Evolutionary conservation across 2,888 invertebrate species (phyloP).

Genomic region (Pteria penguin): DNA sequence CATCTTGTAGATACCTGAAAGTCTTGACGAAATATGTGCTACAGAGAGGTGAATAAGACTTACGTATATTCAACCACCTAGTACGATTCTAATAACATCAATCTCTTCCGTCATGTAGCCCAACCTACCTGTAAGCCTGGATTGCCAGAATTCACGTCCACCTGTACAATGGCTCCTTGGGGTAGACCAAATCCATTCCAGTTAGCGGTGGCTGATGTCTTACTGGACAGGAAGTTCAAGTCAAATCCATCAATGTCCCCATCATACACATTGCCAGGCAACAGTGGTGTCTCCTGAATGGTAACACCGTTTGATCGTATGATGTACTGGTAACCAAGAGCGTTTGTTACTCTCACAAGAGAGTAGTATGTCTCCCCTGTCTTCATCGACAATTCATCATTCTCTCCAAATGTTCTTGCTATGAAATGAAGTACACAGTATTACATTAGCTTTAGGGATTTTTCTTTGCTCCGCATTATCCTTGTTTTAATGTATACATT

Average conservation of each 20-base stretch:
- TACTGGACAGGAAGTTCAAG: slow-evolving; percentile 55
- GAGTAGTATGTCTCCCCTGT: slow-evolving; percentile 63
- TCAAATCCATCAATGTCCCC: slow-evolving; percentile 61
- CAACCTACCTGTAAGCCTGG: slow-evolving; percentile 6
- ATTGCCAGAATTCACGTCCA: slow-evolving; percentile 47
- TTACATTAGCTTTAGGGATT: too few relatives aligned
- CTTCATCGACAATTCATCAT: slow-evolving; percentile 59
- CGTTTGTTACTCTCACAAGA: slow-evolving; percentile 61
- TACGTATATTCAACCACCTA: too few relatives aligned
- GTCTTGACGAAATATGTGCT: too few relatives aligned
- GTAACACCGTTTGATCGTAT: slow-evolving; percentile 67
- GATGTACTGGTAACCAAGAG: slow-evolving; percentile 56
- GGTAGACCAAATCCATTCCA: slow-evolving; percentile 69
- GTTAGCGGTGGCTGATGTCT: slow-evolving; percentile 58
- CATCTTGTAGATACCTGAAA: too few relatives aligned
- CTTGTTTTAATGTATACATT: too few relatives aligned
- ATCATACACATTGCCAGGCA: slow-evolving; percentile 67
- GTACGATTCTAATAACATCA: too few relatives aligned
- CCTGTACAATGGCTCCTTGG: slow-evolving; percentile 27
- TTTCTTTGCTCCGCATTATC: too few relatives aligned
- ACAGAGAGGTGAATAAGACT: too few relatives aligned
- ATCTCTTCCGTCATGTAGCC: too few relatives aligned
- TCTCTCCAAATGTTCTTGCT: slow-evolving; percentile 56
- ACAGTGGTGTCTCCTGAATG: slow-evolving; percentile 60
- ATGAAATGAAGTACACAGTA: slow-evolving; percentile 7